Conservation (phyloP, 2,888 invertebrate species). For the Scelioninae gen. 2 region DNA sequence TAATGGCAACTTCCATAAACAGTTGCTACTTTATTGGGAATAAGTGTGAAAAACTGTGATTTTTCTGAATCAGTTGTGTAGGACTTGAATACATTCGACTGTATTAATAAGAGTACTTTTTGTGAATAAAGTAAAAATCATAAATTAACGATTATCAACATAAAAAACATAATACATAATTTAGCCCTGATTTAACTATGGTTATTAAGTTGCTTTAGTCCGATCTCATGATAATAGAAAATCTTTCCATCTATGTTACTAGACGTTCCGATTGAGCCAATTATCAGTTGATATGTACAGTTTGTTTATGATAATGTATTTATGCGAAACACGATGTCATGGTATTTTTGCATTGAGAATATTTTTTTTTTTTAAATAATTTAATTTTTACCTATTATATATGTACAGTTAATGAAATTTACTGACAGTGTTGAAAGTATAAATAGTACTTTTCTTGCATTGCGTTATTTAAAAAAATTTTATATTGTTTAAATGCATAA, state of each 20-base stretch:
- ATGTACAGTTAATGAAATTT: no score
- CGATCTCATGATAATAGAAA: conserved; percentile 9
- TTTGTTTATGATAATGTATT: conserved; percentile 45
- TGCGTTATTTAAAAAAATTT: no score
- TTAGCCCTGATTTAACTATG: not conserved
- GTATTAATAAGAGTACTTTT: conserved; percentile 9
- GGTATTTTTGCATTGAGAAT: no score
- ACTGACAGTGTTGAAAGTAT: no score
- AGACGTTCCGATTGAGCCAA: conserved; percentile 47
- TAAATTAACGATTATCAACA: not conserved
- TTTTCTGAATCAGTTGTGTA: conserved; percentile 11
- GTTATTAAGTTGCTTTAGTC: not conserved
- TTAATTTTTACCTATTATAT: no score
- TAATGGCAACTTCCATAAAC: conserved; percentile 5
- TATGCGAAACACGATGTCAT: conserved; percentile 23
- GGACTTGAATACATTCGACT: conserved; percentile 5
- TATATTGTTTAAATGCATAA: no score
- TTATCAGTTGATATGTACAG: conserved; percentile 51
- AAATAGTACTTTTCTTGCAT: no score
- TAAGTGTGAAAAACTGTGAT: conserved; percentile 13
- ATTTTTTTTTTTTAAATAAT: no score
- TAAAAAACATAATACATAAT: not conserved
- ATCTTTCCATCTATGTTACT: conserved; percentile 29
- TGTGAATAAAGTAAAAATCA: not conserved
- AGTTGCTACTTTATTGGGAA: not conserved